Base-by-base conservation (phyloP, 2,113 vertebrate species). In the Budorcas taxicolor region DNA sequence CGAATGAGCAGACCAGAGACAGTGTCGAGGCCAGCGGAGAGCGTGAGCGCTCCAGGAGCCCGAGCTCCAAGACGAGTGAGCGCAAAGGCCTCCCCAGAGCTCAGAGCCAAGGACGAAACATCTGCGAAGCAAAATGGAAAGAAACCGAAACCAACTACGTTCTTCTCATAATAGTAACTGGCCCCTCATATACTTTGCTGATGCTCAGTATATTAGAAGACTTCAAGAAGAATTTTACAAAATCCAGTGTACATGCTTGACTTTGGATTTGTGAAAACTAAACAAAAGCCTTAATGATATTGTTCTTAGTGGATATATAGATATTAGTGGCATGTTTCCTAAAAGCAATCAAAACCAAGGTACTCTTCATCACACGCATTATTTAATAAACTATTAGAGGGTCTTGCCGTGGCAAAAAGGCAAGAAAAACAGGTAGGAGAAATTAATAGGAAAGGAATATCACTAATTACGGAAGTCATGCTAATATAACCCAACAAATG, bases 371-470 rank as follows among this genome's bases (percentile, higher is more conserved):
- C 15, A 19, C 23, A 62, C 12, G 5, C 33, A 45, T 82, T 91
- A 85, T 53, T 82, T 92, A 87, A 67, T 17, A 50, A 90, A 64
- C 33, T 94, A 21, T 55, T 64, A 33, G 74, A 87, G 33, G 13
- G 40, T 43, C 45, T 88, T 83, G 40, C 62, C 60, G n/a, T 90
- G 53, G 23, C 71, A 43, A 83, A 71, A 92, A 91, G 47, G 9
- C 7, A 87, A 36, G 78, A 86, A 95, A 94, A 90, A 86, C 17
- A 96, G 60, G 36, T 55, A 88, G 92, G n/a, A 81, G 88, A 97
- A 76, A 89, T 62, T 31, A 58, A 36, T 27, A 90, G 36, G 19
- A 71, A 71, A 76, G 45, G 21, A 87, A 60, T 3, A 23, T 27
- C 19, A 52, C 16, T 84, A 31, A 57, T 3, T 50, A 43, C 1